Evolutionary conservation across 2,113 vertebrate genomes (phyloP).

Genomic region (Motacilla alba): DNA sequence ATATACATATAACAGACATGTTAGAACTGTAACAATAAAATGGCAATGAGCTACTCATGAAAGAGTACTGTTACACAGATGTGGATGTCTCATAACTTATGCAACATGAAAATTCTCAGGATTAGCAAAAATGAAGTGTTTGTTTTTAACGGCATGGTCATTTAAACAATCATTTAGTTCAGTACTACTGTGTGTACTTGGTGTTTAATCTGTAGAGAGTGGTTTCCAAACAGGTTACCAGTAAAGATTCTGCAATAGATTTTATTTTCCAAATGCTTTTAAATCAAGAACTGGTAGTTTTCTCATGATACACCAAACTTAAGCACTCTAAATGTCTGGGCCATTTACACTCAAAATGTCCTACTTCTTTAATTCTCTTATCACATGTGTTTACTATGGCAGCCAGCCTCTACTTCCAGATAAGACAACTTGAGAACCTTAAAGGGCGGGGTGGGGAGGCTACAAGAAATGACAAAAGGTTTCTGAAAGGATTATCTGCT

Average conservation of each 20-base stretch:
- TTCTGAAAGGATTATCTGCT: background rate
- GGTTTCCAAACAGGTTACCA: background rate
- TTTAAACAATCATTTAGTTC: background rate
- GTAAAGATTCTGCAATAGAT: background rate
- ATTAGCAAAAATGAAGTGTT: background rate
- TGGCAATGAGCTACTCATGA: slow-evolving; percentile 2
- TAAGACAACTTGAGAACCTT: background rate
- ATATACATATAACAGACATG: slow-evolving; percentile 7
- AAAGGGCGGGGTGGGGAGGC: background rate
- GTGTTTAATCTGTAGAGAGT: background rate
- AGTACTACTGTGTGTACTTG: background rate
- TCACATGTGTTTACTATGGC: background rate
- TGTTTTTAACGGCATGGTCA: background rate
- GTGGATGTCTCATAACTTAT: background rate
- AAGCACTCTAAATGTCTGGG: background rate
- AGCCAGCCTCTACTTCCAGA: background rate
- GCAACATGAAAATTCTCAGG: background rate
- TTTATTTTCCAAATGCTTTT: background rate
- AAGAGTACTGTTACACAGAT: background rate
- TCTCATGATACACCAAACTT: background rate
- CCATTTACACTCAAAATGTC: background rate
- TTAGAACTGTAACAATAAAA: slow-evolving; percentile 11
- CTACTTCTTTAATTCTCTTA: background rate
- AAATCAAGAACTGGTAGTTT: background rate
- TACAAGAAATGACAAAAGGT: background rate